Evolutionary conservation across 2,888 invertebrate species (phyloP).

Genomic region (Microctonus hyperodae): DNA sequence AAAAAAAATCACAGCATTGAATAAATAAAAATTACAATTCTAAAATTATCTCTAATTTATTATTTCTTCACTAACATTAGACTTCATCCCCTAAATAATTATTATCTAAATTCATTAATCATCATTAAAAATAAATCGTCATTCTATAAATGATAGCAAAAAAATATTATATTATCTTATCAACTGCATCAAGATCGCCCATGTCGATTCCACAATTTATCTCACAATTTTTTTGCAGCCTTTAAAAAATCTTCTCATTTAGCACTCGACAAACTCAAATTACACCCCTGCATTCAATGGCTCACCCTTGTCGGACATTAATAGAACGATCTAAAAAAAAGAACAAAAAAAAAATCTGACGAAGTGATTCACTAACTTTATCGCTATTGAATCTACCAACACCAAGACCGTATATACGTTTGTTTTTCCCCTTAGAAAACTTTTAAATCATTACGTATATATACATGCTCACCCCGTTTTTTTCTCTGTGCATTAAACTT

Average conservation of each 20-base stretch:
- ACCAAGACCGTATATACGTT: not conserved
- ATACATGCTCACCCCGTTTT: not conserved
- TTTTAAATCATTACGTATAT: not conserved
- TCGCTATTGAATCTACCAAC: not conserved
- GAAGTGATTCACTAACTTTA: slow-evolving; percentile 14
- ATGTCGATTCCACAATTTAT: not conserved
- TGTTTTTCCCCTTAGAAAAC: not conserved
- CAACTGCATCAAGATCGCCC: too few species aligned
- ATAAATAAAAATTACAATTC: too few species aligned
- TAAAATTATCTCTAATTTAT: too few species aligned
- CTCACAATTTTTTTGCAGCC: not conserved
- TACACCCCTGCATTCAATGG: not conserved
- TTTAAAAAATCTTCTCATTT: not conserved
- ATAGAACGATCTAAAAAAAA: not conserved
- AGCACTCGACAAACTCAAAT: not conserved
- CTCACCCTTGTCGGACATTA: not conserved
- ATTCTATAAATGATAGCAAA: too few species aligned
- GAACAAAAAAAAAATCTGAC: slow-evolving; percentile 7
- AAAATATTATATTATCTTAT: too few species aligned
- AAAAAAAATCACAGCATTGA: too few species aligned
- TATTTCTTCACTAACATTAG: too few species aligned
- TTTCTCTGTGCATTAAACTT: not conserved
- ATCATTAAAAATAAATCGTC: too few species aligned
- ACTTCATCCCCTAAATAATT: too few species aligned
- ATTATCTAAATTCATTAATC: too few species aligned